Evolutionary conservation across 2,888 invertebrate genomes (phyloP).

Genomic region (Sphecodes monilicornis): DNA sequence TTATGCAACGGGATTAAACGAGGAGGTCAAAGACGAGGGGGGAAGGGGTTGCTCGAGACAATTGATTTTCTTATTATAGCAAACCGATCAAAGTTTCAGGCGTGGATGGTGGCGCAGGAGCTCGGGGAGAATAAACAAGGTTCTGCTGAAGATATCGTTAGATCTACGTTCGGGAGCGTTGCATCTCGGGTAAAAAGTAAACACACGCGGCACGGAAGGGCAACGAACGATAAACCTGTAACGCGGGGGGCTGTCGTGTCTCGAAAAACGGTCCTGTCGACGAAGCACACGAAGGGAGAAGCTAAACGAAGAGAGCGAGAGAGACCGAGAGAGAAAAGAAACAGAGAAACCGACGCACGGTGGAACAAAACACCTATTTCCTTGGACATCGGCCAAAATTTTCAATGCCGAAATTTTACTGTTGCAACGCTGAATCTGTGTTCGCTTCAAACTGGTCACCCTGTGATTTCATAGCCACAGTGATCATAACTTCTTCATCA

Average conservation of each 20-base stretch:
- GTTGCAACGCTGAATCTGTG: neutral
- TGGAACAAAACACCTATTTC: neutral
- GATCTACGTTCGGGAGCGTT: neutral
- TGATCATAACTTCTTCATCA: neutral
- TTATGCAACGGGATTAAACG: neutral
- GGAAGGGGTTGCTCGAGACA: neutral
- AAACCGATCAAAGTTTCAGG: neutral
- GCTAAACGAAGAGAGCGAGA: neutral
- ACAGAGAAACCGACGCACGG: neutral
- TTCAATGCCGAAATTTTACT: neutral
- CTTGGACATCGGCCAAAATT: neutral
- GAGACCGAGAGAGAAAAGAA: neutral
- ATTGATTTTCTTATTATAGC: neutral
- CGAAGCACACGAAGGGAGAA: neutral
- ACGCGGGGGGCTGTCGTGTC: constrained; percentile 13
- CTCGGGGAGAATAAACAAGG: neutral
- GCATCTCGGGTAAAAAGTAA: constrained; percentile 2
- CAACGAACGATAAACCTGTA: constrained; percentile 46
- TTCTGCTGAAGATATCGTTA: neutral
- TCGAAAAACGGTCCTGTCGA: constrained; percentile 30
- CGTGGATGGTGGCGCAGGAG: neutral
- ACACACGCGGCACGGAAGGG: constrained; percentile 14
- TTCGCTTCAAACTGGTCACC: neutral
- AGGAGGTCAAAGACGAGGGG: neutral
- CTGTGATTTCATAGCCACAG: neutral